Evolutionary conservation across 1,140 invertebrate genomes (phyloP), one percentile per base, ranked within the genome.

Genomic region (Caenorhabditis brenneri): DNA sequence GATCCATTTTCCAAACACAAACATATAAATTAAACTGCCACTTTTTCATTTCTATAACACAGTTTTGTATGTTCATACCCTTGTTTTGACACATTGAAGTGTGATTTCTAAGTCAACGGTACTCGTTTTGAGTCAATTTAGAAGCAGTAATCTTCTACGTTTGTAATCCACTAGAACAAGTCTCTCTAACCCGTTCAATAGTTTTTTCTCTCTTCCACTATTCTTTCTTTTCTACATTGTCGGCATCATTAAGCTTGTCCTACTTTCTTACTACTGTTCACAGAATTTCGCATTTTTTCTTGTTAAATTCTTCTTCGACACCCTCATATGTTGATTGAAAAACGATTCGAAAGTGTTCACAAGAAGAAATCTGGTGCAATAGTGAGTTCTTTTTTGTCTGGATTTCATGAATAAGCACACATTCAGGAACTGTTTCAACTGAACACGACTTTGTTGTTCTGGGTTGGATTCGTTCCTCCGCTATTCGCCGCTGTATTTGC

Each of bases 381-480:
- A n/a, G 65, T 74, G 36, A 74, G 65, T 74, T 36, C 36, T 36
- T n/a, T 42, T 42, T 42, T n/a, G 12, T 19, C 33, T 10, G 42
- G 10, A 7, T 4, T 39, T 15, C n/a, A 19, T 42, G n/a, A 24
- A 42, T 3, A 0, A 0, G n/a, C 12, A 49, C 3, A 19, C 7
- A n/a, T 69, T 16, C 39, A 82, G 81, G 42, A 60, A 31, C 27
- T 84, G 7, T 81, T 84, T 49, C 79, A 49, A 46, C 24, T 84
- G 22, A 80, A 55, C 33, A 51, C 84, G 9, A 82, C 84, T 12
- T 36, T 79, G 29, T 36, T 85, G 33, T 85, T 85, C 42, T 81
- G 80, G 79, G 48, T 81, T 49, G 85, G 85, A 33, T 86, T 86
- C 58, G n/a, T 86, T 78, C 85, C 85, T n/a, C 85, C 85, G 16